These are phyloP conservation scores for Nyctibius bracteatus DNA, from an alignment of 2,113 vertebrate species.

Conservation along the genomic window DNA sequence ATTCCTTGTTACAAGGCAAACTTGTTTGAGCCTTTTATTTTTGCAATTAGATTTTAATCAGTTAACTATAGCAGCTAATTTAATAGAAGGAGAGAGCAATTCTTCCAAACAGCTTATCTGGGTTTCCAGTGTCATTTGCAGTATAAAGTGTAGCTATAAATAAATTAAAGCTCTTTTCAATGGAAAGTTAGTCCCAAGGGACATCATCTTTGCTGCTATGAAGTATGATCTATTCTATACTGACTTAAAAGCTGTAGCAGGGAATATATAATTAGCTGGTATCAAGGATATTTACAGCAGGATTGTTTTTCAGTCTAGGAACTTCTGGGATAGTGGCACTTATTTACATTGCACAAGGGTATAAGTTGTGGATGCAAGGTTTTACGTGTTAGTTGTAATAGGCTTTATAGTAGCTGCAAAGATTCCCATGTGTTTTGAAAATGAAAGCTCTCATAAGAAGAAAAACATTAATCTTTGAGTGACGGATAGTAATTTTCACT, in stretches of 20 bases:
- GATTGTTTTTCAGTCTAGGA: neutral
- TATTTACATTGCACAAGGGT: neutral
- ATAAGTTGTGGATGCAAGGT: neutral
- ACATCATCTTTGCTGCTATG: neutral
- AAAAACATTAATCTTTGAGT: neutral
- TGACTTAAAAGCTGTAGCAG: neutral
- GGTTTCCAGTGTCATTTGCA: slow-evolving; percentile 12
- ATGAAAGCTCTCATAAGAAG: neutral
- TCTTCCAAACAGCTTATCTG: slow-evolving; percentile 10
- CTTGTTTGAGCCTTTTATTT: neutral
- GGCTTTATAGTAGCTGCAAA: neutral
- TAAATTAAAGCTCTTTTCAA: slow-evolving; percentile 20
- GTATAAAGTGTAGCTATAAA: slow-evolving; percentile 19
- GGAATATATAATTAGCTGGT: neutral
- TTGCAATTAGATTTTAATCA: slow-evolving; percentile 30
- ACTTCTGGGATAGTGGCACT: neutral
- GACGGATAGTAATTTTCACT: neutral
- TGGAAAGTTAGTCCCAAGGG: neutral
- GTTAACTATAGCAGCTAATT: neutral
- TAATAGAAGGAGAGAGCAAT: neutral
- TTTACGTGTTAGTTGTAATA: neutral
- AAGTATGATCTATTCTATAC: neutral
- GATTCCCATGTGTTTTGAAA: neutral
- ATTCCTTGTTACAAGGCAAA: neutral
- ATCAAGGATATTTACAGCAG: neutral